phyloP scores from a whole-genome alignment of 1,140 invertebrate species.

The Apolygus lucorum region DNA sequence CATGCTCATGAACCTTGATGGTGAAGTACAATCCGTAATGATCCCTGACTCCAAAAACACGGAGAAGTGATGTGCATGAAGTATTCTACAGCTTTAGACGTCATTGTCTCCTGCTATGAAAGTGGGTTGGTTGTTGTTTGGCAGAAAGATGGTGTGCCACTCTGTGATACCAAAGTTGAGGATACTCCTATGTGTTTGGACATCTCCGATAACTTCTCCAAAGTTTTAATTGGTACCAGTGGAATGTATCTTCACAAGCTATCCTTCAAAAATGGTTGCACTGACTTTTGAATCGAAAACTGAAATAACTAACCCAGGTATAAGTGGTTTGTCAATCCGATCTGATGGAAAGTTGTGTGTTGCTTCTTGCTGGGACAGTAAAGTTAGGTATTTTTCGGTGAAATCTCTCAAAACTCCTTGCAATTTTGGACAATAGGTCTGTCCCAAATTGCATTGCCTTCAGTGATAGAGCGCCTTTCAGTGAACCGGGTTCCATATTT shows the following conservation, averaged over 20 bases:
- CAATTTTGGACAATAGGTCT: constrained; percentile 54
- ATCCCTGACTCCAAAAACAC: constrained; percentile 39
- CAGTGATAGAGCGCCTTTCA: constrained; percentile 43
- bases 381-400: constrained; percentile 66
- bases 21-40: constrained; percentile 42
- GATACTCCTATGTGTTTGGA: constrained; percentile 58
- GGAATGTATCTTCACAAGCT: constrained; percentile 44
- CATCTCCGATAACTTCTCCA: constrained; percentile 51
- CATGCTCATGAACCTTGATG: constrained; percentile 49
- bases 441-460: constrained; percentile 51
- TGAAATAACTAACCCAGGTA: constrained; percentile 59
- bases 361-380: constrained; percentile 65
- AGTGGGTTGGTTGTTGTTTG: constrained; percentile 55
- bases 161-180: constrained; percentile 42
- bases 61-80: constrained; percentile 57
- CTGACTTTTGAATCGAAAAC: constrained; percentile 45
- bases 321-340: constrained; percentile 57
- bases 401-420: constrained; percentile 63
- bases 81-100: constrained; percentile 44
- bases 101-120: constrained; percentile 54
- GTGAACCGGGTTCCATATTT: constrained; percentile 54
- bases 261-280: constrained; percentile 17
- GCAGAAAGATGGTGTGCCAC: constrained; percentile 50
- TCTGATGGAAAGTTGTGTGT: constrained; percentile 65
- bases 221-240: constrained; percentile 55